Conservation (phyloP, 92 coral and sea anemone genomes). For the Phenganax marumi region DNA sequence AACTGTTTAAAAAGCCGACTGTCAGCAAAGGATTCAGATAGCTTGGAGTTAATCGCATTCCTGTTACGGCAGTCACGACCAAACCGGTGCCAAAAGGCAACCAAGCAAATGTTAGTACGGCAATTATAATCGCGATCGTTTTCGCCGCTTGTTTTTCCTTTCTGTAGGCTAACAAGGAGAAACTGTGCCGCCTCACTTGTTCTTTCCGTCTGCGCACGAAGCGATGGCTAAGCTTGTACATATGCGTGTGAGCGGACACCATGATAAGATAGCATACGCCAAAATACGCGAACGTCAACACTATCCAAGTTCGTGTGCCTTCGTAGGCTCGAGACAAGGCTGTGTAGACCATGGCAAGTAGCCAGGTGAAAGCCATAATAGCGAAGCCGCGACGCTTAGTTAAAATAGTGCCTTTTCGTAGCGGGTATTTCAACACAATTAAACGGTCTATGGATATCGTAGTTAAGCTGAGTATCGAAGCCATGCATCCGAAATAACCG, state of each 20-base stretch:
- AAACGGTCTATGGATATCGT: constrained; percentile 87
- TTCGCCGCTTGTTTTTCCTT: constrained; percentile 90
- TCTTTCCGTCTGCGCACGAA: constrained; percentile 28
- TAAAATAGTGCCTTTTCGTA: constrained; percentile 70
- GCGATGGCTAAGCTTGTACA: constrained; percentile 34
- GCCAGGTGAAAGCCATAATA: constrained; percentile 79
- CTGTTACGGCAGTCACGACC: constrained; percentile 27
- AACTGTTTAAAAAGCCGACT: constrained; percentile 65
- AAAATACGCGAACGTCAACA: constrained; percentile 22
- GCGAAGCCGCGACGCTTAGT: constrained; percentile 66
- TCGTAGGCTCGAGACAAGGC: not conserved
- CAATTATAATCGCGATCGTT: constrained; percentile 78
- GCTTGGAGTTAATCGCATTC: not conserved
- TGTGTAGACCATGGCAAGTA: constrained; percentile 39
- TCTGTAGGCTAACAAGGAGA: constrained; percentile 23
- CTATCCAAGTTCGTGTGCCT: constrained; percentile 8
- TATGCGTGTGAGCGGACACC: constrained; percentile 21
- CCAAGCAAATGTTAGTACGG: constrained; percentile 84
- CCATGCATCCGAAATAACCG: constrained; percentile 54
- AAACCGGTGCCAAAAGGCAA: constrained; percentile 67
- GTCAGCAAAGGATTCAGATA: constrained; percentile 17
- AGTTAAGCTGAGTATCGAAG: constrained; percentile 82
- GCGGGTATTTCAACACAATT: constrained; percentile 86
- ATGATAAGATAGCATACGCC: constrained; percentile 25
- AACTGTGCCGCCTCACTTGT: constrained; percentile 24